Percentiles rank a stretch among this genome's conserved stretches.
phyloP scores from a whole-genome alignment of 2,888 invertebrate species.

The Himalopsyche anomala region DNA sequence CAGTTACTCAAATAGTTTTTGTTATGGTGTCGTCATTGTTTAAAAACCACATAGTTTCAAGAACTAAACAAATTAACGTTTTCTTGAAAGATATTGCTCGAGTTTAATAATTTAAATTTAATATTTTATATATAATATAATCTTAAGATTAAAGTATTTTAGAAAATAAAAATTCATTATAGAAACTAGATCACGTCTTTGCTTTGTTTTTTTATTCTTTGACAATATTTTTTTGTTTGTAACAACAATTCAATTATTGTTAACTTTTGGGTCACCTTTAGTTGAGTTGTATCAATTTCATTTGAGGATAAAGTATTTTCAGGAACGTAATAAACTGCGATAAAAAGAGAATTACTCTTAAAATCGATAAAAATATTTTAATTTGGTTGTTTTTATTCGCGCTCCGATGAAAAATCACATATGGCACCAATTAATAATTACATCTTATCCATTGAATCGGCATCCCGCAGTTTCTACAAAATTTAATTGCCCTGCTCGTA shows the following conservation, averaged over 20 bases:
- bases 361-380: constrained; percentile 35
- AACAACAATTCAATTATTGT: background rate
- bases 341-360: background rate
- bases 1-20: too few species aligned
- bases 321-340: background rate
- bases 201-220: too few species aligned
- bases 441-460: background rate
- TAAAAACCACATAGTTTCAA: too few species aligned
- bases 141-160: too few species aligned
- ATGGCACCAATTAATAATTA: constrained; percentile 20
- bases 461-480: background rate
- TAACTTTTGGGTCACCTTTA: background rate
- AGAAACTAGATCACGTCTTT: too few species aligned
- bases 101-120: too few species aligned
- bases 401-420: constrained; percentile 5
- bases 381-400: background rate
- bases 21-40: too few species aligned
- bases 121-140: too few species aligned
- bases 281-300: background rate
- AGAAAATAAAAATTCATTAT: too few species aligned
- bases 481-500: constrained; percentile 35
- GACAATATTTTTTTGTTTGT: too few species aligned
- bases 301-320: background rate
- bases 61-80: too few species aligned
- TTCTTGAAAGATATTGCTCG: too few species aligned